Percentiles rank a stretch among this genome's conserved stretches.
phyloP scores from a whole-genome alignment of 1,140 invertebrate species.

The Polyergus mexicanus region DNA sequence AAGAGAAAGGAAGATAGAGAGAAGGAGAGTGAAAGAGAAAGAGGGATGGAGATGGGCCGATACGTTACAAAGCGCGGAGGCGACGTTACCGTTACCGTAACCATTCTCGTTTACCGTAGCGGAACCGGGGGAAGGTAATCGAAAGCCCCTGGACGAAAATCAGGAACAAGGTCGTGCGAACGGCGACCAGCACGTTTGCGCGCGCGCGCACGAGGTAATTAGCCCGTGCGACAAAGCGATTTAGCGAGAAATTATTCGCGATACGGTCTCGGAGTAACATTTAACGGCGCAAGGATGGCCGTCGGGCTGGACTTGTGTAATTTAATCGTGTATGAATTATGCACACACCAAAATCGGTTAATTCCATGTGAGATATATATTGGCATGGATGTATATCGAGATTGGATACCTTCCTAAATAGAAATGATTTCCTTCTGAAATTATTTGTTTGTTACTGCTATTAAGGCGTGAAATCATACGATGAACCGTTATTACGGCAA shows the following conservation, averaged over 20 bases:
- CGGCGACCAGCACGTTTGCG: conserved; percentile 7
- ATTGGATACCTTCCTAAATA: neutral
- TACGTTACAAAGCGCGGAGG: conserved; percentile 32
- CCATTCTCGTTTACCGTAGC: conserved; percentile 50
- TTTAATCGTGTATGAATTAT: conserved; percentile 51
- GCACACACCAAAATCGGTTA: neutral
- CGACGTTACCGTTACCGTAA: conserved; percentile 63
- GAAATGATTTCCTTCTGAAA: neutral
- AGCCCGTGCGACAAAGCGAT: conserved; percentile 45
- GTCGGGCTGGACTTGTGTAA: neutral
- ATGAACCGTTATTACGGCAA: neutral
- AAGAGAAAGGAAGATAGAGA: neutral
- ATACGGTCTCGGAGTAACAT: conserved; percentile 40
- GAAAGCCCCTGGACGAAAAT: conserved; percentile 60
- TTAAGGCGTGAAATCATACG: neutral
- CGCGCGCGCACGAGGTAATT: conserved; percentile 47
- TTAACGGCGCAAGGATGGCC: conserved; percentile 32
- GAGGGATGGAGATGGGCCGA: conserved; percentile 14
- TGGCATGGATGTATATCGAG: too few relatives aligned
- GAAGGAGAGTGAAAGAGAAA: neutral
- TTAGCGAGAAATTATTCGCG: conserved; percentile 57
- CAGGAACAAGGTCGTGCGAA: conserved; percentile 64
- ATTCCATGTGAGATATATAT: neutral
- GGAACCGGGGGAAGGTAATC: conserved; percentile 59
- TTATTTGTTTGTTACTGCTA: neutral